Evolutionary conservation across 2,113 vertebrate species (phyloP).

Genomic region (Daboia siamensis): DNA sequence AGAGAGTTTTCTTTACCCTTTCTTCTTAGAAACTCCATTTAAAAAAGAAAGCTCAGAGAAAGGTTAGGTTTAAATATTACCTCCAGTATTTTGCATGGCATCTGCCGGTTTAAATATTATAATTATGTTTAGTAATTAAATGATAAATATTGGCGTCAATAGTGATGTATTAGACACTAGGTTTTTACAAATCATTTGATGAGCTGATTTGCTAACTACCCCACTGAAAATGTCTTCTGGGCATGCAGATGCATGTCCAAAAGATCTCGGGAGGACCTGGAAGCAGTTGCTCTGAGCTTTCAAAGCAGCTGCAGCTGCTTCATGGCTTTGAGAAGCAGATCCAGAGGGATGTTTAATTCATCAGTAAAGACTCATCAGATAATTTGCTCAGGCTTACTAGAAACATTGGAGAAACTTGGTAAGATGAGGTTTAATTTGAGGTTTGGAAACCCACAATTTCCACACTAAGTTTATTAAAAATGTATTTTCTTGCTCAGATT

Average conservation of each 20-base stretch:
- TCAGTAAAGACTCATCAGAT: neutral
- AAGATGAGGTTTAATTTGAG: neutral
- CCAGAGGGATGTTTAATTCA: neutral
- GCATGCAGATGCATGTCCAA: neutral
- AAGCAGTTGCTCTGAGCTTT: neutral
- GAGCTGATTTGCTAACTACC: neutral
- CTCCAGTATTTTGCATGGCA: neutral
- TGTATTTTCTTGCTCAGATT: neutral
- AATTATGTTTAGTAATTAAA: conserved; percentile 3
- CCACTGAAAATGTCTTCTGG: neutral
- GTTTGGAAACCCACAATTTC: neutral
- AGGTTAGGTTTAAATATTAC: neutral
- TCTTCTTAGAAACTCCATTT: neutral
- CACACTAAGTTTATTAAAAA: neutral
- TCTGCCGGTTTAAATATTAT: neutral
- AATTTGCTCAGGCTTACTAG: neutral
- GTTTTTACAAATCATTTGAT: neutral
- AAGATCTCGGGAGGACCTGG: neutral
- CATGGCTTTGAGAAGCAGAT: neutral
- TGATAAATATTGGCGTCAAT: conserved; percentile 11
- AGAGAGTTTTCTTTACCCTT: neutral
- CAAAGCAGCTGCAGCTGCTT: neutral
- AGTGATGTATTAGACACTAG: neutral
- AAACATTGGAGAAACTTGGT: neutral
- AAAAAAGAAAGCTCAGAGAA: neutral